These are phyloP conservation scores for Nemotelus pantherinus DNA, from an alignment of 2,888 invertebrate species.

Conservation along the genomic window DNA sequence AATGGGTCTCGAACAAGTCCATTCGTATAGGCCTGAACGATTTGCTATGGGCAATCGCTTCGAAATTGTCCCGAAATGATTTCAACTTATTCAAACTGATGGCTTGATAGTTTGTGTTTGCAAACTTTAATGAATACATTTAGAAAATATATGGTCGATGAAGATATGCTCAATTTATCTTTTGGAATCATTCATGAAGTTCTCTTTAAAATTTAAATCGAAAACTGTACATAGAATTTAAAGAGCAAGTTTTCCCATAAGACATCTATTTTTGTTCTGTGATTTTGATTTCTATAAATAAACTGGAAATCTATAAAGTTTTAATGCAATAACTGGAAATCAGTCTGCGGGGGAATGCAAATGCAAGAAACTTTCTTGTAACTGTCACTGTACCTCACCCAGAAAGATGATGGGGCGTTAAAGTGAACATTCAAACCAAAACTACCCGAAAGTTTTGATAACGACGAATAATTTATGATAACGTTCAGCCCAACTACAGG, in stretches of 20 bases:
- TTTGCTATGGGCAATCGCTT: constrained; percentile 28
- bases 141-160: no score
- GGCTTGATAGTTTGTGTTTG: neutral
- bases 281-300: no score
- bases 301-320: no score
- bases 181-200: no score
- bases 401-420: neutral
- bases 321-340: no score
- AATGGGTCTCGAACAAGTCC: constrained; percentile 4
- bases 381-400: neutral
- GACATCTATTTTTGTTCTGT: no score
- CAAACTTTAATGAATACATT: no score
- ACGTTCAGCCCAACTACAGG: neutral
- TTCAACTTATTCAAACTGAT: constrained; percentile 2
- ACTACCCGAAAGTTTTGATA: constrained; percentile 21
- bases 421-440: neutral
- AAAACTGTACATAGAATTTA: no score
- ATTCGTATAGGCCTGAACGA: neutral
- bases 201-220: no score
- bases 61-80: neutral
- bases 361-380: neutral
- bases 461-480: constrained; percentile 19
- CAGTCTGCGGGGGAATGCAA: no score
- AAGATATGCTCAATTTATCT: no score
- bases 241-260: no score